Evolutionary conservation across 2,888 invertebrate genomes (phyloP), one percentile per base, ranked within the genome.

Genomic region (Petrolisthes cinctipes): DNA sequence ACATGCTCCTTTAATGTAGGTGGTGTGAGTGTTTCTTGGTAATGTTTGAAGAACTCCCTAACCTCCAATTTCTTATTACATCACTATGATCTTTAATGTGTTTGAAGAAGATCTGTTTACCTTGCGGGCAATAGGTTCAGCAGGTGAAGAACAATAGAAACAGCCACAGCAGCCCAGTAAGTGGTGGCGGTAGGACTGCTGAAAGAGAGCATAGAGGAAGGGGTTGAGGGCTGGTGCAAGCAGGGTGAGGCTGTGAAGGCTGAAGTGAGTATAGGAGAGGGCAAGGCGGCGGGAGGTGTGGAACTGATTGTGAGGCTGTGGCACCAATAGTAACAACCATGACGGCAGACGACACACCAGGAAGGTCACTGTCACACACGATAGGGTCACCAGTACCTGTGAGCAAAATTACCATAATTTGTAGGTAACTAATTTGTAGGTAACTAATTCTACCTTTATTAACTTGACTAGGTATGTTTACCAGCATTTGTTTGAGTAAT

Each of bases 281-380:
- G 76, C 23, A 0, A 76, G 76, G 76, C 76, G 76, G 4, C 76
- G 37, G 76, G 23, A 7, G 23, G 76, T n/a, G 7, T 76, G 37
- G 51, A 14, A n/a, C 5, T 23, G 53, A 9, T n/a, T 9, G 7
- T 7, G 6, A 57, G 75, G 76, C n/a, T 56, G 76, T 3, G 76
- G 57, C 20, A 84, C 61, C 14, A 78, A 17, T 5, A 78, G 66
- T 51, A 78, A 78, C 0, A 84, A 17, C 84, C 84, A 84, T 5
- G 84, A 56, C 2, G 84, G 84, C 7, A 84, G 54, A 37, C 79
- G 85, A 51, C 85, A 85, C 53, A 85, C 85, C 6, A 85, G 61
- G 80, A 79, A 85, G 7, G 76, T 79, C 71, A 53, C 71, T 51
- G 80, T 57, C 14, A 85, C 76, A 66, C 76, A 56, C 17, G 61